Base-by-base conservation (phyloP, 2,888 invertebrate genomes). In the Nemapogon koenigi region DNA sequence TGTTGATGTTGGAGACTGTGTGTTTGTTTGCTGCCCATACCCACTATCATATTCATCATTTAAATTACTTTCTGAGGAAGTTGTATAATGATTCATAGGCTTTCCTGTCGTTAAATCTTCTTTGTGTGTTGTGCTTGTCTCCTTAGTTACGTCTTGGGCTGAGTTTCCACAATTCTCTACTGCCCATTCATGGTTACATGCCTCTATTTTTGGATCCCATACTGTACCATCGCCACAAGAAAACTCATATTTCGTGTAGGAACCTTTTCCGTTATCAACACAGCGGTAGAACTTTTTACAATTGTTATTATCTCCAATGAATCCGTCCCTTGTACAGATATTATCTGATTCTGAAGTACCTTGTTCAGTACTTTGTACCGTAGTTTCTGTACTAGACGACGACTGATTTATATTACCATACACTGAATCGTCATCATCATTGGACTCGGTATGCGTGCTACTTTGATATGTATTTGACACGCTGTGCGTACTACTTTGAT, bases 251-350 rank as follows among this genome's bases (percentile, higher is more conserved):
- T 82, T 85, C 32, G 67, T 83, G 49, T 73, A 88, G 2, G 76
- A 75, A 42, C 82, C 83, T 17, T 78, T 66, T 1, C 83, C 84
- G 52, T 83, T 80, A 41, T 79, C 71, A 15, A 90, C 89, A 62
- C 91, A 91, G 46, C 90, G 81, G 56, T 89, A 89, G 67, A 91
- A 91, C 57, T 86, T 88, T 42, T 79, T 84, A 53, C 91, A 91
- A 52, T 90, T 82, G 30, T 68, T 67, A 26, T 81, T 71, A 60
- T 91, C 85, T 10, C 85, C 83, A 52, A 86, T 81, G 59, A 89
- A 91, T 37, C 89, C 89, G 59, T 85, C 86, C 47, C 62, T 56
- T 13, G 57, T 62, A 52, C 87, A 87, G 6, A 35, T 13, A 15
- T 35, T 22, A 10, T 35, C 11, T 3, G 26, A 26, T 26, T 36